These are phyloP conservation scores for Myotis myotis DNA, from an alignment of 2,797 vertebrate species.

Conservation along the genomic window DNA sequence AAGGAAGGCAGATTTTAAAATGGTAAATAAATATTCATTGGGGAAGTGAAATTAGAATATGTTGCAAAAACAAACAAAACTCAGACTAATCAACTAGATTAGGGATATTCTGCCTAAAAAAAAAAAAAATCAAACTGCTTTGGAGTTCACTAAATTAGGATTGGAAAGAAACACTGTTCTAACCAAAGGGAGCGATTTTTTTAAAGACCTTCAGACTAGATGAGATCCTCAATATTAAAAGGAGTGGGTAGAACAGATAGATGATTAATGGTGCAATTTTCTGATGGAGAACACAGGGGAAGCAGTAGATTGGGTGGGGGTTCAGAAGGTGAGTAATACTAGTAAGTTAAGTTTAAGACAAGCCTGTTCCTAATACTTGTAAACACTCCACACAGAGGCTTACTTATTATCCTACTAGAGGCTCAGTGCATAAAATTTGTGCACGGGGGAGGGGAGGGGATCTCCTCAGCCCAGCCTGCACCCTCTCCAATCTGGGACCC, in stretches of 20 bases:
- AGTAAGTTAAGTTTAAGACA: neutral
- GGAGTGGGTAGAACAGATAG: neutral
- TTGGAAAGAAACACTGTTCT: neutral
- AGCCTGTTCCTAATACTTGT: neutral
- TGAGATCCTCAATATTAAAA: neutral
- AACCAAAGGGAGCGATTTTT: neutral
- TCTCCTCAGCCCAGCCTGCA: too few species aligned
- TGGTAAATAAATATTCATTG: neutral
- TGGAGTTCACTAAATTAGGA: neutral
- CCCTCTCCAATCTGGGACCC: too few species aligned
- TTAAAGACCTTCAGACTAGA: neutral
- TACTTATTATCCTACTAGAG: neutral
- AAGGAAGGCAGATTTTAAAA: neutral
- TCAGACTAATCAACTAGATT: neutral
- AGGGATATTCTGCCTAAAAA: neutral
- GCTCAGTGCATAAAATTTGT: too few species aligned
- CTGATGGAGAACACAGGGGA: neutral
- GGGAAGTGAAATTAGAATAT: neutral
- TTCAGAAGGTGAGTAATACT: neutral
- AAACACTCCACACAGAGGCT: neutral
- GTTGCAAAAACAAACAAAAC: neutral
- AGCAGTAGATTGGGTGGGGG: neutral
- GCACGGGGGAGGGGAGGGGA: rapidly evolving
- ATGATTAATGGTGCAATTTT: neutral
- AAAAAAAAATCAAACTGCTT: neutral